phyloP scores from a whole-genome alignment of 2,797 vertebrate species.

The Acestrorhynchus altus region DNA sequence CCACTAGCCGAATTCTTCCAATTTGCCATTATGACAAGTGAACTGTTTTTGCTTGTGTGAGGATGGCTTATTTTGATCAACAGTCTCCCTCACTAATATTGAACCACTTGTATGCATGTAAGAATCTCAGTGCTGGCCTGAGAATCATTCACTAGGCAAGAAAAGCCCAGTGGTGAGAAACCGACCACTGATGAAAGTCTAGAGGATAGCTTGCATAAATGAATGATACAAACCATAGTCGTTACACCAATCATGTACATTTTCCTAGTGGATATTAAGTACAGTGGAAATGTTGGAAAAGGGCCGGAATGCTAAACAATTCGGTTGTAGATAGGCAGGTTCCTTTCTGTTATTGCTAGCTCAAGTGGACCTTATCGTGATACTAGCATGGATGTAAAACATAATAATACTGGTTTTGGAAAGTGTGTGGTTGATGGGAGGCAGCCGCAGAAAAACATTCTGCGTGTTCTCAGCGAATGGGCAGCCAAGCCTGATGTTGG shows the following conservation, averaged over 20 bases:
- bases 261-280: background rate
- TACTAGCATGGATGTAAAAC: background rate
- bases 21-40: too few species aligned
- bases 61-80: too few species aligned
- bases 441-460: background rate
- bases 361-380: background rate
- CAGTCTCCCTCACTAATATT: too few species aligned
- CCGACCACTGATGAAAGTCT: background rate
- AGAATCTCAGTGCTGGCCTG: too few species aligned
- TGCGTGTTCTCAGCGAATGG: background rate
- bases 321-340: background rate
- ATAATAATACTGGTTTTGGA: background rate
- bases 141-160: background rate
- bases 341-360: background rate
- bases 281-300: background rate
- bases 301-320: too few species aligned
- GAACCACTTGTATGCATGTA: too few species aligned
- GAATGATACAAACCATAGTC: background rate
- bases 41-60: too few species aligned
- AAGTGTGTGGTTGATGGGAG: background rate
- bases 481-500: conserved; percentile 35
- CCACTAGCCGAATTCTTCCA: too few species aligned
- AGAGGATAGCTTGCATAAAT: background rate
- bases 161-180: background rate
- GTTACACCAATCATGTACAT: background rate